Evolutionary conservation across 2,797 vertebrate species (phyloP).

Genomic region (Anguilla megastoma): DNA sequence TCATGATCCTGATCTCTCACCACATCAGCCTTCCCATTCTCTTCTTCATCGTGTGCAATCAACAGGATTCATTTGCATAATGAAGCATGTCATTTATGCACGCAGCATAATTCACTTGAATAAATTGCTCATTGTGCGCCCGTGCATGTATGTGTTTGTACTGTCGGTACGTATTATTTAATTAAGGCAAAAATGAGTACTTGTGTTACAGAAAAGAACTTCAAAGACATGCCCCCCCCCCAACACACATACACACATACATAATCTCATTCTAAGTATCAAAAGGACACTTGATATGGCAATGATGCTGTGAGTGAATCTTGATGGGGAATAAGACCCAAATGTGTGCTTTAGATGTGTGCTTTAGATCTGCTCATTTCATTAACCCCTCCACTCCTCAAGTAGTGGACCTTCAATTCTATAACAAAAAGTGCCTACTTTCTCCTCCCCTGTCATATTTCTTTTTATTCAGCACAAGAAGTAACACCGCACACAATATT

Average conservation of each 20-base stretch:
- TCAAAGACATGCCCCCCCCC: neutral
- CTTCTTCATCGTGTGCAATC: neutral
- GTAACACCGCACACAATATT: neutral
- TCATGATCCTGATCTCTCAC: neutral
- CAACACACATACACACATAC: neutral
- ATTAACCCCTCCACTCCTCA: too few relatives aligned
- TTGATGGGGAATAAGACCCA: neutral
- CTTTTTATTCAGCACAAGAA: slow-evolving; percentile 14
- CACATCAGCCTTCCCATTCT: neutral
- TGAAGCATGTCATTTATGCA: neutral
- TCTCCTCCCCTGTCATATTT: neutral
- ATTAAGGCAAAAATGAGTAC: neutral
- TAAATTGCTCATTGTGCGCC: neutral
- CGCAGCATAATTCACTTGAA: neutral
- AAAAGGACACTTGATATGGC: neutral
- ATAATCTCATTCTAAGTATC: neutral
- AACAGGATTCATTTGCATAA: neutral
- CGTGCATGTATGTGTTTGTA: neutral
- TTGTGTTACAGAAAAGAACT: slow-evolving; percentile 5
- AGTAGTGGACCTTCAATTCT: neutral
- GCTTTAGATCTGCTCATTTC: neutral
- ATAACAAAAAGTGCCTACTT: neutral
- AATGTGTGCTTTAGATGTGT: neutral
- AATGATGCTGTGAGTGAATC: neutral
- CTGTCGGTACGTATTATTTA: neutral